A percentile compares a stretch with the other conserved stretches of the same genome.
phyloP scores from a whole-genome alignment of 2,888 invertebrate genomes.

The Aleiodes testaceus region DNA sequence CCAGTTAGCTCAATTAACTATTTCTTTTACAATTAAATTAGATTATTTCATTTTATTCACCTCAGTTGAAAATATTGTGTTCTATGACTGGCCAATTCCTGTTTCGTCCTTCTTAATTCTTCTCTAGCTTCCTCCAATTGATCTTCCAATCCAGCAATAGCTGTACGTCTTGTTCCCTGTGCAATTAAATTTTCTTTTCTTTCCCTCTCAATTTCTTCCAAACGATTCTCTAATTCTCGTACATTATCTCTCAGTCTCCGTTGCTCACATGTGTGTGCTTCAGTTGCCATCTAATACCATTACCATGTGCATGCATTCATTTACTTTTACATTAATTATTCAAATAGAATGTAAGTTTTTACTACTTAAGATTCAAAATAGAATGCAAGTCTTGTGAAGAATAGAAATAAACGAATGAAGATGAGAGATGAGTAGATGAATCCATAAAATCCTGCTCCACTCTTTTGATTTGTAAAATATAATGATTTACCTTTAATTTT shows the following conservation, averaged over 20 bases:
- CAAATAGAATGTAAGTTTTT: not conserved
- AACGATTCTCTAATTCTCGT: slow-evolving; percentile 74
- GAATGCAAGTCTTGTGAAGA: slow-evolving; percentile 4
- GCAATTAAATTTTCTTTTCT: slow-evolving; percentile 74
- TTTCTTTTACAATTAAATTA: not conserved
- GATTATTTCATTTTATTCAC: slow-evolving; percentile 65
- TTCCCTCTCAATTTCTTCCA: slow-evolving; percentile 76
- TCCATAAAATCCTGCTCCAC: no score
- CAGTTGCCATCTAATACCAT: slow-evolving; percentile 67
- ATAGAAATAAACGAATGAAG: slow-evolving; percentile 9
- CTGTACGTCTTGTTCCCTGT: slow-evolving; percentile 74
- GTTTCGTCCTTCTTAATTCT: slow-evolving; percentile 74
- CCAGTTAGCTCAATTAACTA: not conserved
- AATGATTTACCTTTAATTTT: slow-evolving; percentile 74
- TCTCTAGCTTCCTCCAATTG: slow-evolving; percentile 75
- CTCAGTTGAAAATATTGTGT: slow-evolving; percentile 77
- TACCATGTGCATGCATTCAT: slow-evolving; percentile 17
- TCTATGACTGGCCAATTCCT: slow-evolving; percentile 75
- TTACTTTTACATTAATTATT: not conserved
- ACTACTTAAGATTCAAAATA: not conserved
- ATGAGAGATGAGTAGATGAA: not conserved
- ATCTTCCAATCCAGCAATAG: slow-evolving; percentile 75
- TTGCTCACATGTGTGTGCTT: slow-evolving; percentile 74
- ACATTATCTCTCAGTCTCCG: slow-evolving; percentile 74
- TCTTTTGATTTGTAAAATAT: no score